Base-by-base conservation (phyloP, 2,113 vertebrate genomes). In the Oxyruncus cristatus region DNA sequence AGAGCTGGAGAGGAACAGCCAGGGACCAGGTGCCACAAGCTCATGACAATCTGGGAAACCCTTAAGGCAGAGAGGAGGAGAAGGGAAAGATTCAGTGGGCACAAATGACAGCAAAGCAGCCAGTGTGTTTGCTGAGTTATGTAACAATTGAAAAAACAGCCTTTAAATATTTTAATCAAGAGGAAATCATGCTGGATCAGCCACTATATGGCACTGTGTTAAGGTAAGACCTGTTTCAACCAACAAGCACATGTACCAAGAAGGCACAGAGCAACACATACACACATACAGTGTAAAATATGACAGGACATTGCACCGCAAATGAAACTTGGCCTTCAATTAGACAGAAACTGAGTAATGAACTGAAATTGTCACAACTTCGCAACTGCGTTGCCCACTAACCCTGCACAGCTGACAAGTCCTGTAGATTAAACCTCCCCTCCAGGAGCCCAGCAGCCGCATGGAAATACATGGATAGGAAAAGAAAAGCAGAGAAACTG, bases 251-350 rank as follows among this genome's bases (percentile, higher is more conserved):
- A 6, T 0, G 0, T n/a, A 53, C 19, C 12, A 23, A 27, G 16
- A 30, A 18, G 19, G 19, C 13, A 11, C 27, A 50, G 39, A 70
- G 59, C 41, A 78, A 52, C 26, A n/a, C 41, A 5, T 5, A 16
- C 10, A 16, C 10, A 26, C 7, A 4, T 7, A 9, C 3, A 14
- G 12, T 8, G 21, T 67, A 26, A 90, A 85, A 87, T 35, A 49
- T 0, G 8, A 33, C 3, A 5, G 55, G 52, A 59, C 33, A 15
- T 20, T 74, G 41, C 68, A 74, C 35, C 0, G 0, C 12, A 42
- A 52, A 33, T 37, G 7, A 87, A 86, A 55, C 27, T 32, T 41
- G 46, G 49, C 17, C 37, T 56, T 82, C 22, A 35, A 16, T 53
- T 75, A 62, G 18, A 23, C 33, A 75, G 27, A 52, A 77, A 26